phyloP scores from a whole-genome alignment of 2,888 invertebrate species.

The Hemithea aestivaria region DNA sequence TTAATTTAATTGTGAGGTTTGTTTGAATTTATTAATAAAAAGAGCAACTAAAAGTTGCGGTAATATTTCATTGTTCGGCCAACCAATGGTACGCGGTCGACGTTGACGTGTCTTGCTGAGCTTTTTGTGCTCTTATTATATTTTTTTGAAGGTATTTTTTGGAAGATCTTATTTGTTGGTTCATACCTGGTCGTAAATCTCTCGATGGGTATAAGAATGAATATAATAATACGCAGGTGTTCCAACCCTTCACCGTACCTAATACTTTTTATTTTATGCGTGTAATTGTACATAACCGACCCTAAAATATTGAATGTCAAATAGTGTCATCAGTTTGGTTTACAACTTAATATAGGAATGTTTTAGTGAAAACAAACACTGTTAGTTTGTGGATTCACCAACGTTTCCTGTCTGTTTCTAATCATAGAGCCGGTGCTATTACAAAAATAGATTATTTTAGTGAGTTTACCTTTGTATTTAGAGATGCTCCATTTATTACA shows the following conservation, averaged over 20 bases:
- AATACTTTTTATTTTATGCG: slow-evolving; percentile 22
- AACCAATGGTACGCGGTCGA: slow-evolving; percentile 67
- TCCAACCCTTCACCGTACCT: slow-evolving; percentile 53
- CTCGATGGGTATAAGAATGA: slow-evolving; percentile 55
- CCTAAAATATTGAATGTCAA: slow-evolving; percentile 18
- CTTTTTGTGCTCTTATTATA: slow-evolving; percentile 75
- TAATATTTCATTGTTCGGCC: slow-evolving; percentile 73
- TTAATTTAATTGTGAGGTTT: slow-evolving; percentile 6
- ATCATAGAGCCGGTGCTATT: slow-evolving; percentile 40
- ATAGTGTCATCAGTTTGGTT: slow-evolving; percentile 15
- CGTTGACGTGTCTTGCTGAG: slow-evolving; percentile 68
- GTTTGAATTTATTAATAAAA: slow-evolving; percentile 43
- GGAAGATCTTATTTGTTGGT: slow-evolving; percentile 73
- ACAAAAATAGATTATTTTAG: slow-evolving; percentile 55
- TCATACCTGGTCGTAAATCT: slow-evolving; percentile 75
- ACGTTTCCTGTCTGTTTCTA: slow-evolving; percentile 40
- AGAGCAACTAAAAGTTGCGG: slow-evolving; percentile 60
- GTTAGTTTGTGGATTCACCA: slow-evolving; percentile 38
- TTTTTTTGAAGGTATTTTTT: slow-evolving; percentile 71
- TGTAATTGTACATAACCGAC: slow-evolving; percentile 29
- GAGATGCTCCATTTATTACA: slow-evolving; percentile 75
- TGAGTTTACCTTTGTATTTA: slow-evolving; percentile 67
- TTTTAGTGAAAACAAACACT: slow-evolving; percentile 25
- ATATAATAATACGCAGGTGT: slow-evolving; percentile 63
- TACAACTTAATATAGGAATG: slow-evolving; percentile 14